Percentiles rank a stretch among this genome's conserved stretches.
Conservation (phyloP, 92 coral and sea anemone genomes). For the Montipora capitata region DNA sequence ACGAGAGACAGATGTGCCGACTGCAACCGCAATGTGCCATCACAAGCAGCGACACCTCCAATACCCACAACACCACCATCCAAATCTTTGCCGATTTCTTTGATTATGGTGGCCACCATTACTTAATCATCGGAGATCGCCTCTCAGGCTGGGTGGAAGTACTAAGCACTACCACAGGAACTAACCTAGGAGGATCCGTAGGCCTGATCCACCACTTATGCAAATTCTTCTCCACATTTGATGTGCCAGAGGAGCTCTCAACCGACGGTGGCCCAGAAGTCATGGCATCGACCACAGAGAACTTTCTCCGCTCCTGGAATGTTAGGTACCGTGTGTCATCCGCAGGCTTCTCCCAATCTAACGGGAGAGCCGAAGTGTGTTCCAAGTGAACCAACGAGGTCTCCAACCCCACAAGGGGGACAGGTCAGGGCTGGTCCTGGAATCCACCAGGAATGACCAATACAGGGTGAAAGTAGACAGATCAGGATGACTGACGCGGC, state of each 20-base stretch:
- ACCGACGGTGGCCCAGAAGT: slow-evolving; percentile 54
- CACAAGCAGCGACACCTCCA: slow-evolving; percentile 52
- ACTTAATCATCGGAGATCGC: slow-evolving; percentile 49
- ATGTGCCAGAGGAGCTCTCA: slow-evolving; percentile 40
- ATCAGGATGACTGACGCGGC: too few species aligned
- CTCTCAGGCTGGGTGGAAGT: slow-evolving; percentile 63
- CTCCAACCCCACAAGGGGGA: too few species aligned
- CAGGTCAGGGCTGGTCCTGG: too few species aligned
- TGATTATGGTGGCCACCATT: slow-evolving; percentile 37
- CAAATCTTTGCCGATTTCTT: slow-evolving; percentile 70
- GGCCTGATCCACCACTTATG: slow-evolving; percentile 17
- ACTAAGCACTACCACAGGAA: slow-evolving; percentile 3
- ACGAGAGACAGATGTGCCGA: not conserved
- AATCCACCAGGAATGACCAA: too few species aligned
- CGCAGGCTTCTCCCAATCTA: slow-evolving; percentile 41
- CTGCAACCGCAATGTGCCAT: slow-evolving; percentile 62
- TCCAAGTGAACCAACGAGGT: too few species aligned
- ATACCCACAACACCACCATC: slow-evolving; percentile 67
- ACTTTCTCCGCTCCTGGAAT: slow-evolving; percentile 8
- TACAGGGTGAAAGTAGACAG: too few species aligned
- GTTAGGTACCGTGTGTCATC: slow-evolving; percentile 7
- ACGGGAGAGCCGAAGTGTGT: slow-evolving; percentile 55
- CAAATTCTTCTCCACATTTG: slow-evolving; percentile 38
- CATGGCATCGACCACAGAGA: not conserved
- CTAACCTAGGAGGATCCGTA: slow-evolving; percentile 14